These are phyloP conservation scores for Thaumetopoea pityocampa DNA, from an alignment of 1,140 invertebrate species.

Conservation along the genomic window DNA sequence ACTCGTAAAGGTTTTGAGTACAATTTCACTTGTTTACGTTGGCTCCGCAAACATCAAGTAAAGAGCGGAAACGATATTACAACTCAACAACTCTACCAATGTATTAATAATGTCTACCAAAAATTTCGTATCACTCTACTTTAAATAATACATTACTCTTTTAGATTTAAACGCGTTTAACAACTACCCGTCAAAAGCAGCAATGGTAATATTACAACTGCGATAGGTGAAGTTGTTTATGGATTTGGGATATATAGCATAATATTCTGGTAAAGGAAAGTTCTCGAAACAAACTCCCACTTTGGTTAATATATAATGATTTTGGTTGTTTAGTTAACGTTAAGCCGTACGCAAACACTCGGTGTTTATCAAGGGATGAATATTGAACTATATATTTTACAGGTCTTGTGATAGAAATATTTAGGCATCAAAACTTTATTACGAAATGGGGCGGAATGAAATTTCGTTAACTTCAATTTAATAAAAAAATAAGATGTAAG, in stretches of 20 bases:
- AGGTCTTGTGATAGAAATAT: constrained; percentile 1
- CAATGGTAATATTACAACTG: neutral
- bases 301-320: constrained; percentile 35
- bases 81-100: constrained; percentile 32
- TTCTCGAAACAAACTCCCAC: constrained; percentile 31
- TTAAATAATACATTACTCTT: constrained; percentile 16
- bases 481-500: no score
- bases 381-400: constrained; percentile 1
- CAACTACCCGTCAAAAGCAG: neutral
- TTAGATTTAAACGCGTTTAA: neutral
- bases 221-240: neutral
- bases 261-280: constrained; percentile 5
- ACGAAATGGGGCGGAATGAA: neutral
- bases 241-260: neutral
- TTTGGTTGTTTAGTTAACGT: constrained; percentile 34
- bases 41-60: constrained; percentile 47
- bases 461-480: neutral
- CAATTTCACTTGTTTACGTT: constrained; percentile 49
- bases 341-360: constrained; percentile 28
- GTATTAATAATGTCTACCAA: constrained; percentile 1
- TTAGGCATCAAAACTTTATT: neutral
- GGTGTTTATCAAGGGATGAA: constrained; percentile 14
- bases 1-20: constrained; percentile 36
- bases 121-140: neutral
- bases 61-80: constrained; percentile 62